A percentile compares a stretch with the other conserved stretches of the same genome.
These are phyloP conservation scores for Cyprinodon brontotheroides DNA, from an alignment of 2,113 vertebrate species.

Conservation along the genomic window DNA sequence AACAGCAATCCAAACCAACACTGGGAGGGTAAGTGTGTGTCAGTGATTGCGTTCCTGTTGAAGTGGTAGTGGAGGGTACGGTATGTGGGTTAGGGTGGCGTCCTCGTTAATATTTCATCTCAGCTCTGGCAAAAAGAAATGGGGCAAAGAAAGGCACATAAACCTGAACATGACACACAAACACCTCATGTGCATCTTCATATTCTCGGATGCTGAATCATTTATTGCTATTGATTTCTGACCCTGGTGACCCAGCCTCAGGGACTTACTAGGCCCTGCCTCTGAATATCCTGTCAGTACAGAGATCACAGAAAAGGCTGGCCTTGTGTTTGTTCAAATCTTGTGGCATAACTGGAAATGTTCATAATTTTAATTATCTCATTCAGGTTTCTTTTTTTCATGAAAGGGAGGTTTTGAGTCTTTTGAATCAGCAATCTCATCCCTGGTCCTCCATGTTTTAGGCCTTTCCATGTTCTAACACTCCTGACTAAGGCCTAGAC, in stretches of 20 bases:
- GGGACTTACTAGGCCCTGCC: neutral
- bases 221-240: constrained; percentile 17
- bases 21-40: neutral
- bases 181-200: neutral
- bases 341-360: too few relatives aligned
- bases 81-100: constrained; percentile 63
- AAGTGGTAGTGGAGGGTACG: constrained; percentile 32
- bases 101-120: constrained; percentile 67
- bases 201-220: neutral
- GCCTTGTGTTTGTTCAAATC: neutral
- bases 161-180: constrained; percentile 7
- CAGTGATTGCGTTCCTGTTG: constrained; percentile 17
- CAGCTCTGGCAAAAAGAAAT: constrained; percentile 47
- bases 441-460: too few relatives aligned
- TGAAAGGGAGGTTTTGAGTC: too few relatives aligned
- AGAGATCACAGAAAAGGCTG: neutral
- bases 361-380: too few relatives aligned
- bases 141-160: constrained; percentile 47
- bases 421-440: too few relatives aligned
- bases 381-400: too few relatives aligned
- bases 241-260: neutral
- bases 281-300: neutral
- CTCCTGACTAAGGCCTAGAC: too few relatives aligned
- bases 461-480: too few relatives aligned
- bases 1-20: neutral